Conservation (phyloP, 35 echinoderm and acorn worm genomes). For the Acanthaster planci region DNA sequence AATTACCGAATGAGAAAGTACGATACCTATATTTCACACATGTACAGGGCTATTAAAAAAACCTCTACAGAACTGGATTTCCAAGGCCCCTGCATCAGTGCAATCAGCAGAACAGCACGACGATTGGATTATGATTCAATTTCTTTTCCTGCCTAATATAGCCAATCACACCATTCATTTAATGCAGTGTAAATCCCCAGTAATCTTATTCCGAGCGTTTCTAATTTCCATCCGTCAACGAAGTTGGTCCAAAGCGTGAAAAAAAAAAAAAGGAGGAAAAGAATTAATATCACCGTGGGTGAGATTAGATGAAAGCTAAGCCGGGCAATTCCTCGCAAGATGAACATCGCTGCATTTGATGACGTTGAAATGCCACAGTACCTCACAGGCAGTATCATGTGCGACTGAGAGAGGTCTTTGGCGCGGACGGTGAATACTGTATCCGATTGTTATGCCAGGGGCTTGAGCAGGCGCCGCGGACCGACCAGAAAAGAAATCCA, state of each 20-base stretch:
- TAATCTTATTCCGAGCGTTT: slow-evolving; percentile 8
- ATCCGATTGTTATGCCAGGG: background rate
- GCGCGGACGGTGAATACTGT: background rate
- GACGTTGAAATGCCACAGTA: background rate
- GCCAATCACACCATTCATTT: background rate
- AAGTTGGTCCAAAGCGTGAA: background rate
- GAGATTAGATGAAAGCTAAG: slow-evolving; percentile 10
- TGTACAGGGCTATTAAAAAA: no score
- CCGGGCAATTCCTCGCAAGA: background rate
- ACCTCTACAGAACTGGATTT: no score
- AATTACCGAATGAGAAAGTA: no score
- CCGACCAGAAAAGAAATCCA: no score
- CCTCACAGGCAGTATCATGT: no score
- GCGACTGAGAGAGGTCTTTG: background rate
- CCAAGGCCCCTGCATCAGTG: no score
- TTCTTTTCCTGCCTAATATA: background rate
- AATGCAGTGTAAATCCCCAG: slow-evolving; percentile 13
- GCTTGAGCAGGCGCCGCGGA: no score
- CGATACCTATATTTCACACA: no score
- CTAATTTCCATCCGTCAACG: background rate
- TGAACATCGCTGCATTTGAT: background rate
- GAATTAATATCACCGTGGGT: slow-evolving; percentile 15
- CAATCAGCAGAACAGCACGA: no score
- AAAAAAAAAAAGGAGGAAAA: no score
- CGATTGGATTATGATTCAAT: no score